Conservation (phyloP, 2,888 invertebrate genomes). For the Selenia dentaria region DNA sequence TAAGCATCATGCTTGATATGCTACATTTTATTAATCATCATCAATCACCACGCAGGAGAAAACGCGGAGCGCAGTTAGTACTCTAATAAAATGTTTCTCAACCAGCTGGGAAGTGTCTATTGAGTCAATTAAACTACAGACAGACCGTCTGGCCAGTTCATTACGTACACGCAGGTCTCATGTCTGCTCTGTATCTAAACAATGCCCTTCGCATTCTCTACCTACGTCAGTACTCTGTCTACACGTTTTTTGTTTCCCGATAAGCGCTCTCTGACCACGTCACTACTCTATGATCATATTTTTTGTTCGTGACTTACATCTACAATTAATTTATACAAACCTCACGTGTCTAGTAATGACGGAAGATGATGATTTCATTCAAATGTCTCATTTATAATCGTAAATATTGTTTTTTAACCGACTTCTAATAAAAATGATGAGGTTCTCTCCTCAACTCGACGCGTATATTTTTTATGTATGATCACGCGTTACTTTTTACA, state of each 20-base stretch:
- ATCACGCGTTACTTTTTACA: too few relatives aligned
- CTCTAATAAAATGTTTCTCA: too few relatives aligned
- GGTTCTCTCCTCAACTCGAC: too few relatives aligned
- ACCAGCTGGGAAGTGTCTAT: constrained; percentile 17
- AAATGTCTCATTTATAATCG: constrained; percentile 1
- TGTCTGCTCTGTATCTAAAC: constrained; percentile 3
- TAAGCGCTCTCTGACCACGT: neutral
- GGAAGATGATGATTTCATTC: neutral
- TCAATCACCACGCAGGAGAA: too few relatives aligned
- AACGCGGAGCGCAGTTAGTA: too few relatives aligned
- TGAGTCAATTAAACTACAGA: constrained; percentile 16
- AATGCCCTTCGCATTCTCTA: neutral
- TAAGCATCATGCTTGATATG: too few relatives aligned
- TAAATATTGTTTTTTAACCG: neutral
- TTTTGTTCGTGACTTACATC: neutral
- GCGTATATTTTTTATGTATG: too few relatives aligned
- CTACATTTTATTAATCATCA: too few relatives aligned
- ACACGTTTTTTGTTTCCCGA: neutral
- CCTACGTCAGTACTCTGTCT: constrained; percentile 1
- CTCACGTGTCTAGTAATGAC: neutral
- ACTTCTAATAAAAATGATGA: too few relatives aligned
- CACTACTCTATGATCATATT: neutral
- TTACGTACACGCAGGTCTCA: constrained; percentile 2
- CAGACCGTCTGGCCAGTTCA: constrained; percentile 10
- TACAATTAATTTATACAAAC: neutral